Evolutionary conservation across 2,113 vertebrate species (phyloP).

Genomic region (Ciconia maguari): DNA sequence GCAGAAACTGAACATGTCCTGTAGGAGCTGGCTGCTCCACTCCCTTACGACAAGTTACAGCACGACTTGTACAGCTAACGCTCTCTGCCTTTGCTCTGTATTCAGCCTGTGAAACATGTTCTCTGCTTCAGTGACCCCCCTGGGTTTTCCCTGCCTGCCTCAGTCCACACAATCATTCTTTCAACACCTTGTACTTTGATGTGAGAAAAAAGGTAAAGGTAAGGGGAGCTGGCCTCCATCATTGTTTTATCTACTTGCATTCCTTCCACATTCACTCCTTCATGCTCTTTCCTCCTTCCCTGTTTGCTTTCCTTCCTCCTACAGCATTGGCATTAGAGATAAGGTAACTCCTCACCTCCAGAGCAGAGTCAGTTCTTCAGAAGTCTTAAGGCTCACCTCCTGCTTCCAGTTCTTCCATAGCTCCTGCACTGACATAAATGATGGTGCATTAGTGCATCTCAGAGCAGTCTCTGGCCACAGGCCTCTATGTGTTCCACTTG

Average conservation of each 20-base stretch:
- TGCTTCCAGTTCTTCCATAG: neutral
- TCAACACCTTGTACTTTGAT: neutral
- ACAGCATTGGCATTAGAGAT: neutral
- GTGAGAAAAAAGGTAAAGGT: neutral
- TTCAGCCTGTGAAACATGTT: neutral
- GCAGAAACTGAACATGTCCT: neutral
- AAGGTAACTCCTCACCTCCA: neutral
- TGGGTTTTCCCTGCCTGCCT: neutral
- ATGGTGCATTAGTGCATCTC: rapidly evolving
- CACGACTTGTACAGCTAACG: rapidly evolving
- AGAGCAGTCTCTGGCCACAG: neutral
- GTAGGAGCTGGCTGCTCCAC: neutral
- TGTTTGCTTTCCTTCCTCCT: neutral
- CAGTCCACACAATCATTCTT: neutral
- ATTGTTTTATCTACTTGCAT: neutral
- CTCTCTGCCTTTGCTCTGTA: neutral
- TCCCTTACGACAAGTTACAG: neutral
- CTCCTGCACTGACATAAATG: neutral
- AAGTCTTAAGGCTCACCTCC: neutral
- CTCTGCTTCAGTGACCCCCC: neutral
- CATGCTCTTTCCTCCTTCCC: neutral
- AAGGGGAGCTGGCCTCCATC: neutral
- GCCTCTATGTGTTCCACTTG: neutral
- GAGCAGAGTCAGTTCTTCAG: neutral
- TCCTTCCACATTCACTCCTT: neutral